Percentiles rank a stretch among this genome's conserved stretches.
Conservation (phyloP, 2,888 invertebrate genomes). For the Ectemnius cavifrons region DNA sequence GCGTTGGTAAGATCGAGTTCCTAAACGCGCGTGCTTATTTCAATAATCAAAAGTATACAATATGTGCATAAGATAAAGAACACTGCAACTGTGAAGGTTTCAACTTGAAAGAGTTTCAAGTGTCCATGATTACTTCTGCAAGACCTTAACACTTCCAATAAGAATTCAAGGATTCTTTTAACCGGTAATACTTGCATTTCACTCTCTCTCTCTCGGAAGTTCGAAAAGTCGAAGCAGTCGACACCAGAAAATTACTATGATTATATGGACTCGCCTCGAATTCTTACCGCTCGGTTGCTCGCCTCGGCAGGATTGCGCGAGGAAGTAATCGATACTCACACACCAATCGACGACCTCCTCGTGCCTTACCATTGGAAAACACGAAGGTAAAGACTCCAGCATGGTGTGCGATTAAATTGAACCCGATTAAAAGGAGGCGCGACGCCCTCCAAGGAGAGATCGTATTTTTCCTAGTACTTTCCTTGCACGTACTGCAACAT, state of each 20-base stretch:
- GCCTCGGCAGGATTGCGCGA: slow-evolving; percentile 27
- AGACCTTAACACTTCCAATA: no score
- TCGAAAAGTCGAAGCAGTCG: slow-evolving; percentile 42
- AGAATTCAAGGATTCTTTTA: slow-evolving; percentile 51
- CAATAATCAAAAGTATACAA: not conserved
- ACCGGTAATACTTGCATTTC: slow-evolving; percentile 3
- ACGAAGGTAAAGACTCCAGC: no score
- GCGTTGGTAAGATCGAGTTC: not conserved
- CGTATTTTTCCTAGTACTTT: slow-evolving; percentile 19
- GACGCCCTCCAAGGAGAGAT: not conserved
- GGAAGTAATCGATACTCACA: slow-evolving; percentile 38
- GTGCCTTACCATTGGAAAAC: slow-evolving; percentile 8
- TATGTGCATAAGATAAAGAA: no score
- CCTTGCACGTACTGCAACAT: not conserved
- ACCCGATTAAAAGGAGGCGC: slow-evolving; percentile 28
- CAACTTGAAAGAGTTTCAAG: no score
- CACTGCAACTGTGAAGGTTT: no score
- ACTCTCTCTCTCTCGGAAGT: slow-evolving; percentile 16
- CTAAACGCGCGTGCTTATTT: not conserved
- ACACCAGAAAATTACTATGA: slow-evolving; percentile 60
- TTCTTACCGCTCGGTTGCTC: slow-evolving; percentile 30
- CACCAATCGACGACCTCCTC: not conserved
- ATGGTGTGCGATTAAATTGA: not conserved
- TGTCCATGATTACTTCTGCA: no score
- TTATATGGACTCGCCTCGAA: slow-evolving; percentile 40